Base-by-base conservation (phyloP, 2,888 invertebrate species). In the Tipula vernalis region DNA sequence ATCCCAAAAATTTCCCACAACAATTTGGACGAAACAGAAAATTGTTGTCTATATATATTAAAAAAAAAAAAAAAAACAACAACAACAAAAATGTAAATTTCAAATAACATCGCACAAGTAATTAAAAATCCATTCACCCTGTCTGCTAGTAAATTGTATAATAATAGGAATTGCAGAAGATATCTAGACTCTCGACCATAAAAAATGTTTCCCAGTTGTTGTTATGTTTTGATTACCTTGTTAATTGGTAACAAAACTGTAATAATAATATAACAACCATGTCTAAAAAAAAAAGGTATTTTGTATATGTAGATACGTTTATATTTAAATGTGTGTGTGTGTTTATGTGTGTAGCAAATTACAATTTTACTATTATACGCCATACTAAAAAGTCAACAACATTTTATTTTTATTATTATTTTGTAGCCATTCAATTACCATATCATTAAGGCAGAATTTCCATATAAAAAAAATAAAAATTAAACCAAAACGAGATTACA, bases 71-170 rank as follows among this genome's bases (percentile, higher is more conserved):
- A 28, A n/a, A n/a, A 39, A 39, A 39, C 39, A 39, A 39, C 39
- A 39, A 39, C 6, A 39, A 39, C 39, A 71, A 71, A 28, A 71
- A 28, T 71, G 18, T 28, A 71, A 71, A 71, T 28, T 71, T 71
- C 71, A 28, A 71, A 71, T 57, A 71, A 10, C 28, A 71, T 71
- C 10, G 28, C 28, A 71, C 28, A 28, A 28, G 71, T 28, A 71
- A 71, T 71, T 71, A 71, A 71, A 71, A 71, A 71, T 71, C 71
- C 71, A 71, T 71, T 71, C 71, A 71, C 71, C 71, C 71, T 71
- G 71, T 71, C 71, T 71, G 71, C 71, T 71, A 71, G 28, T 71
- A 71, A 71, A 71, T 71, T 28, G 18, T 71, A 71, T 71, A 71
- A 28, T 71, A 28, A 10, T 28, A 71, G 71, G 71, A 71, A 71